Evolutionary conservation across 1,140 invertebrate species (phyloP), one percentile per base, ranked within the genome.

Genomic region (Atta colombica): DNA sequence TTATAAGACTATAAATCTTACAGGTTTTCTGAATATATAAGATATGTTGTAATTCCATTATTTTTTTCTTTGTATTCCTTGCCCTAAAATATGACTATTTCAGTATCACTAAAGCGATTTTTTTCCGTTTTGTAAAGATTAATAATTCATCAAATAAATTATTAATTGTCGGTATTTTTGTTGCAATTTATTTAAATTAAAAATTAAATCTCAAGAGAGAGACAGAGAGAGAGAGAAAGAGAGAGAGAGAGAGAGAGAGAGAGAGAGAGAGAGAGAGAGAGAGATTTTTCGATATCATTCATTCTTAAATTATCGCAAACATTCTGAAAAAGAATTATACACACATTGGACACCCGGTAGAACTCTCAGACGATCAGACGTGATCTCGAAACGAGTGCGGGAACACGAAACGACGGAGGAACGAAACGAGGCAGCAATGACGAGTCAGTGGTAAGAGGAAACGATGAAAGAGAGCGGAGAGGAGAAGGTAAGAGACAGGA

Each of bases 361-460:
- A 86, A 31, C 35, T n/a, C n/a, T 35, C 77, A 81, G 77, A 86
- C 75, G 51, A 69, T 81, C 35, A 45, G 39, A 45, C 39, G 45
- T 51, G 69, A 74, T 74, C 55, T 28, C 55, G 31, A 39, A 61
- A 86, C 65, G 65, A 86, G 49, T 49, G 53, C 85, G 85, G 51
- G 21, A 60, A 85, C 45, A 25, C n/a, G 60, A 77, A 55, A 77
- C 74, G 84, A 55, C 53, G 35, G 68, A 82, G 81, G 69, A 55
- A 74, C 81, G 71, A 78, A 77, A 89, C 86, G 80, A 68, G 78
- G 78, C 82, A 81, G 58, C 63, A 51, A 74, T 74, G 82, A 60
- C 80, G 80, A 84, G 66, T 71, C 68, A 68, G 68, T n/a, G 21
- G 78, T 72, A 51, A 74, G 68, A 31, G 68, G 39, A 16, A 82